Evolutionary conservation across 2,113 vertebrate species (phyloP), one percentile per base, ranked within the genome.

Genomic region (Trachemys scripta): DNA sequence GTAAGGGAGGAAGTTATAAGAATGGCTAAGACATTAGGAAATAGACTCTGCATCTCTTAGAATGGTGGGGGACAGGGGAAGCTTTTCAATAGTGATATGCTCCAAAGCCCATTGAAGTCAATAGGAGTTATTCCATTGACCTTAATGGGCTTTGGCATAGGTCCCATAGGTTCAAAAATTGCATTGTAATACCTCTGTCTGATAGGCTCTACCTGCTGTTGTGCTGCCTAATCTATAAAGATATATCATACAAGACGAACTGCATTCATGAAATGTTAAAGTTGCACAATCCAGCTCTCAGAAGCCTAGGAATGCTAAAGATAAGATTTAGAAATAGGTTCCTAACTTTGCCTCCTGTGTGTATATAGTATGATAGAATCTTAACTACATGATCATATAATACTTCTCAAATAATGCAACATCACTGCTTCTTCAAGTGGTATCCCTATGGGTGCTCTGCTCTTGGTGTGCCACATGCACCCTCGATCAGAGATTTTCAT

Each of bases 351-450:
- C 22, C 38, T 42, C 38, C 38, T 20, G 10, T 42, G 69, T 22
- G 38, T 42, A 75, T 75, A 5, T 10, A 24, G 20, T 65, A 65
- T 6, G 22, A 75, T 75, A 38, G 20, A 75, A 24, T 75, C 69
- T 24, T 75, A 24, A 20, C 19, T 24, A 35, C 31, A 8, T 65
- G 31, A 6, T 1, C 3, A 56, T 25, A 56, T 65, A 47, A 76
- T 62, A 69, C 4, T 80, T 94, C 25, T 96, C 75, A 45, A 75
- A 69, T 12, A 86, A 19, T 80, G 72, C n/a, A 93, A 35, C 5
- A 2, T 13, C 57, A 11, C 84, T 92, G 14, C 62, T 17, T 35
- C 31, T 65, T 35, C 8, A 17, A 65, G 31, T 35, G 14, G 31
- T 35, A 35, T 65, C 31, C 31, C 14, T 65, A 8, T 65, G 62